phyloP scores from a whole-genome alignment of 2,797 vertebrate genomes.

The Melopsittacus undulatus region DNA sequence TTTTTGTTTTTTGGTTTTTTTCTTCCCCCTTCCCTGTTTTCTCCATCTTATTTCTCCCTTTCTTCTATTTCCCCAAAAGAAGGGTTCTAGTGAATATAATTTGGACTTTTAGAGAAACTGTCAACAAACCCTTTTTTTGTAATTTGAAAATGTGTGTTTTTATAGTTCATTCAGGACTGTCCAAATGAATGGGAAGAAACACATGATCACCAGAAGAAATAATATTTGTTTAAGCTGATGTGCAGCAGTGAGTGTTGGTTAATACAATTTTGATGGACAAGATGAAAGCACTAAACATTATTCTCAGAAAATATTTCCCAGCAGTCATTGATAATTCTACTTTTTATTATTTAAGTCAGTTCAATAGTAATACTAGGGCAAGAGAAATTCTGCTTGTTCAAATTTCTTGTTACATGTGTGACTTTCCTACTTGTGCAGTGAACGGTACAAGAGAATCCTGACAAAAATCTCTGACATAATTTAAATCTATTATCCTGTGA shows the following conservation, averaged over 20 bases:
- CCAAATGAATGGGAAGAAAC: background rate
- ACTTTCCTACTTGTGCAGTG: background rate
- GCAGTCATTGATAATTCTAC: background rate
- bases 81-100: background rate
- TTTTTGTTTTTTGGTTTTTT: too few species aligned
- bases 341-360: background rate
- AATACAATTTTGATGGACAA: background rate
- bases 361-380: background rate
- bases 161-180: background rate
- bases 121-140: background rate
- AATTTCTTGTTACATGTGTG: background rate
- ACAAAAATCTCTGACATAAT: background rate
- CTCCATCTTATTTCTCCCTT: background rate
- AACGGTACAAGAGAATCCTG: background rate
- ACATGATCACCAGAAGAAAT: background rate
- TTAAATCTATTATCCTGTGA: background rate
- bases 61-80: background rate
- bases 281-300: background rate
- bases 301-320: background rate
- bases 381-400: background rate
- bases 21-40: background rate
- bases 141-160: background rate
- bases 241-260: background rate
- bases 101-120: background rate
- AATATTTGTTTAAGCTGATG: background rate